Evolutionary conservation across 1,140 invertebrate genomes (phyloP), one percentile per base, ranked within the genome.

Genomic region (Ditylenchus dipsaci): DNA sequence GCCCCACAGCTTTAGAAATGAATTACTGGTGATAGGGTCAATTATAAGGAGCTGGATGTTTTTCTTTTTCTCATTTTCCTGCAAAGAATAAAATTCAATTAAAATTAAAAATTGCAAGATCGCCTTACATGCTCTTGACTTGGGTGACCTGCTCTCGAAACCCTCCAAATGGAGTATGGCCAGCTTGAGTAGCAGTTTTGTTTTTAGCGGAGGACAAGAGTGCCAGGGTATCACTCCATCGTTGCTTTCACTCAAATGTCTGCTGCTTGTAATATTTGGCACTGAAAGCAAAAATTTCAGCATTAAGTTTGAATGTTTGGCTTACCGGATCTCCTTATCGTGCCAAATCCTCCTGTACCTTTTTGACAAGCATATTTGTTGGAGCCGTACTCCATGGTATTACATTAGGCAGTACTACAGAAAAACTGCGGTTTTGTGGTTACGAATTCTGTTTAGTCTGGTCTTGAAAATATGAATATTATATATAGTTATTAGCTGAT

Each of bases 331-430:
- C 69, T 65, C 29, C 70, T n/a, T 43, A 72, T 63, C n/a, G 29
- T 57, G n/a, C 47, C 56, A 69, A 72, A 72, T 8, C 70, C 70
- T 15, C 70, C 70, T 15, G 23, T 17, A n/a, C 72, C 72, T 21
- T 56, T 74, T 45, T 73, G 71, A 30, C 49, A 75, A 17, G 71
- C 71, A 63, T 67, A 74, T 63, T 74, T 73, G 43, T 74, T 73
- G 17, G 53, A 60, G 15, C 70, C 71, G 23, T 67, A 74, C 30
- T 73, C 71, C 71, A 73, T 29, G 71, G 72, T 63, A 73, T 73
- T 7, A 74, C 72, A 57, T 38, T 30, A 43, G 69, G 69, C 15
- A 71, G 45, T 27, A 71, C 65, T 19, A 71, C 65, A 5, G 49
- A 53, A 53, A 53, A 21, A 26, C 43, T 33, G 26, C 13, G 49